These are phyloP conservation scores for Celastrina argiolus DNA, from an alignment of 2,888 invertebrate genomes.

Conservation along the genomic window DNA sequence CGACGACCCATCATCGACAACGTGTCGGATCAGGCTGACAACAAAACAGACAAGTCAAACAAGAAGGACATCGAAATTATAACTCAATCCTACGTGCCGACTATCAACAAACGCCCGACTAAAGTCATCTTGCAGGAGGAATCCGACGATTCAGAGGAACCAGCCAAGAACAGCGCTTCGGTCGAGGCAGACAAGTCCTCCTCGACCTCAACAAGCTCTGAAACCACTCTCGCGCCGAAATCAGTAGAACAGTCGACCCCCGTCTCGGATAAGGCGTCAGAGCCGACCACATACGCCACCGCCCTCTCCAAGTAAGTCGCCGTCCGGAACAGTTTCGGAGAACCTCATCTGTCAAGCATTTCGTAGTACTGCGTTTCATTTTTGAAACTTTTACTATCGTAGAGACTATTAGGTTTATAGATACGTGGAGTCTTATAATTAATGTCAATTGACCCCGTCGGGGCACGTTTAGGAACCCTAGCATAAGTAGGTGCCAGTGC, in stretches of 20 bases:
- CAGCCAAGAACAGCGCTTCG: not conserved
- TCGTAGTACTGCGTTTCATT: conserved; percentile 70
- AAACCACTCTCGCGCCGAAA: conserved; percentile 1
- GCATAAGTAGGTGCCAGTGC: conserved; percentile 49
- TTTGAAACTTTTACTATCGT: conserved; percentile 68
- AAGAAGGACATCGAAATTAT: conserved; percentile 67
- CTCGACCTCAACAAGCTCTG: not conserved
- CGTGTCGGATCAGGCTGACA: conserved; percentile 52
- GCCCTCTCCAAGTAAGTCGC: conserved; percentile 42
- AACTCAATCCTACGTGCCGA: conserved; percentile 61
- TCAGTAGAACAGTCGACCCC: conserved; percentile 27
- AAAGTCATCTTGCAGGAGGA: conserved; percentile 57
- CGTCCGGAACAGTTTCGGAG: conserved; percentile 38
- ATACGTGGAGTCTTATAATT: conserved; percentile 43
- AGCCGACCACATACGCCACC: conserved; percentile 37
- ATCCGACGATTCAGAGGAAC: conserved; percentile 30
- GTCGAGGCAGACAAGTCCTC: not conserved
- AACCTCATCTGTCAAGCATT: conserved; percentile 70
- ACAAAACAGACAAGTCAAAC: conserved; percentile 43
- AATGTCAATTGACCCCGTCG: conserved; percentile 45
- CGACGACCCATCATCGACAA: conserved; percentile 65
- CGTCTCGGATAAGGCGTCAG: conserved; percentile 33
- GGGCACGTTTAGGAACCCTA: conserved; percentile 30
- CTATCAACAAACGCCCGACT: conserved; percentile 57
- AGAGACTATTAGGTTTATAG: conserved; percentile 68